phyloP scores from a whole-genome alignment of 53 echinoderm and acorn worm species.

The Paracentrotus lividus region DNA sequence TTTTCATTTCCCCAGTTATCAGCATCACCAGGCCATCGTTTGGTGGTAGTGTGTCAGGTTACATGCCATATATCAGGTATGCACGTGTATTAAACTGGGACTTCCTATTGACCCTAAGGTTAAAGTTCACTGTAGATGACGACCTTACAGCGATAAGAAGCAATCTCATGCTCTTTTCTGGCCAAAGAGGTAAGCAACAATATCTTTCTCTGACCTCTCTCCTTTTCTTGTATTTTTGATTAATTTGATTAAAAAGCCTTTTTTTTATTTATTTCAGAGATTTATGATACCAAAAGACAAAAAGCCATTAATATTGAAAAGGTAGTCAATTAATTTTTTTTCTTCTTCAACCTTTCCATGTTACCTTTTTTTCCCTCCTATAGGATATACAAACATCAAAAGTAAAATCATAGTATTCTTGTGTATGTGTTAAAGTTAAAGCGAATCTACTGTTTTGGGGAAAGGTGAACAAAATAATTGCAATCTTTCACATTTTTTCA shows the following conservation, averaged over 20 bases:
- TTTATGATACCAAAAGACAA: background rate
- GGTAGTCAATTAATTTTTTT: too few relatives aligned
- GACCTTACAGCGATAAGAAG: slow-evolving; percentile 63
- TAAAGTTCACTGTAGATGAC: slow-evolving; percentile 82
- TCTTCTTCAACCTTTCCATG: too few relatives aligned
- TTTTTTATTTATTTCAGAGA: background rate
- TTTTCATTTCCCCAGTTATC: slow-evolving; percentile 64
- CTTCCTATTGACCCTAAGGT: slow-evolving; percentile 80
- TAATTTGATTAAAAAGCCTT: background rate
- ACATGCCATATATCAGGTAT: slow-evolving; percentile 77
- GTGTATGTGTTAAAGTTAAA: too few relatives aligned
- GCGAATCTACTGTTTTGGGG: too few relatives aligned
- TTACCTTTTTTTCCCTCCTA: too few relatives aligned
- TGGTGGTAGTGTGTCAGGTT: slow-evolving; percentile 71
- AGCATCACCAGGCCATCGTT: slow-evolving; percentile 77
- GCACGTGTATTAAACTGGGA: slow-evolving; percentile 84
- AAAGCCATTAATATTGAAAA: too few relatives aligned
- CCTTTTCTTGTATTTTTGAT: background rate
- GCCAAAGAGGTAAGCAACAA: slow-evolving; percentile 76
- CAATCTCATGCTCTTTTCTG: slow-evolving; percentile 83
- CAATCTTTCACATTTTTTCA: too few relatives aligned
- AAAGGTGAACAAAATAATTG: too few relatives aligned
- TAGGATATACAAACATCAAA: too few relatives aligned
- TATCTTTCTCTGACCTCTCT: too few relatives aligned
- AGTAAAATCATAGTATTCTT: too few relatives aligned